Conservation (phyloP, 2,888 invertebrate genomes). For the Lasioglossum lativentre region DNA sequence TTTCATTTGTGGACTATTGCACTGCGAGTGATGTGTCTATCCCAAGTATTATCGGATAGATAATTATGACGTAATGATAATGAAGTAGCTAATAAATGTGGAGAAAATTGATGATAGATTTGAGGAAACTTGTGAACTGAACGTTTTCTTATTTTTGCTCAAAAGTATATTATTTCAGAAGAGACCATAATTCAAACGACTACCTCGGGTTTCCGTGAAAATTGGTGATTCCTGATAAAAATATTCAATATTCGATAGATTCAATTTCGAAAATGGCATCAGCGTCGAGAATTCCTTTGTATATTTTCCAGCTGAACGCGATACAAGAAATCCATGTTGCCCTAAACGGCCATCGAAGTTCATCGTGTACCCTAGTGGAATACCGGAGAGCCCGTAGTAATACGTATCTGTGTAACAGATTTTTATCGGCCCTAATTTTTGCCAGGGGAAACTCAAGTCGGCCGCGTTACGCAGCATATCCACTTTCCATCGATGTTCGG, state of each 20-base stretch:
- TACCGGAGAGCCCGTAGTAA: neutral
- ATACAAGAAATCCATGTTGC: constrained; percentile 14
- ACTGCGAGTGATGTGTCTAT: neutral
- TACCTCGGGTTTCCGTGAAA: neutral
- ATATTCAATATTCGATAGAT: neutral
- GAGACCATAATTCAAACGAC: neutral
- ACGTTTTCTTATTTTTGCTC: neutral
- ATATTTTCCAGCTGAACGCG: neutral
- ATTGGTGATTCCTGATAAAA: neutral
- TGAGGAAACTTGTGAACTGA: neutral
- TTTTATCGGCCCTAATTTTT: constrained; percentile 22
- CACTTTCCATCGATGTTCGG: constrained; percentile 36
- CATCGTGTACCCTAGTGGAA: neutral
- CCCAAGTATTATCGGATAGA: neutral
- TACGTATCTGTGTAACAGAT: constrained; percentile 22
- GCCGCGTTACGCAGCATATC: constrained; percentile 22
- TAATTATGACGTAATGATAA: neutral
- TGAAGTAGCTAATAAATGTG: neutral
- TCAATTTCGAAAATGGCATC: neutral
- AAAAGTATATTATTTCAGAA: neutral
- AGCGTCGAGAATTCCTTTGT: neutral
- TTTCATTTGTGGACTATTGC: neutral
- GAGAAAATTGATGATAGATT: neutral
- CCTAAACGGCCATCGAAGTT: neutral
- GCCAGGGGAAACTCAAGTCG: neutral